These are phyloP conservation scores for Notodonta ziczac DNA, from an alignment of 2,888 invertebrate species.

Conservation along the genomic window DNA sequence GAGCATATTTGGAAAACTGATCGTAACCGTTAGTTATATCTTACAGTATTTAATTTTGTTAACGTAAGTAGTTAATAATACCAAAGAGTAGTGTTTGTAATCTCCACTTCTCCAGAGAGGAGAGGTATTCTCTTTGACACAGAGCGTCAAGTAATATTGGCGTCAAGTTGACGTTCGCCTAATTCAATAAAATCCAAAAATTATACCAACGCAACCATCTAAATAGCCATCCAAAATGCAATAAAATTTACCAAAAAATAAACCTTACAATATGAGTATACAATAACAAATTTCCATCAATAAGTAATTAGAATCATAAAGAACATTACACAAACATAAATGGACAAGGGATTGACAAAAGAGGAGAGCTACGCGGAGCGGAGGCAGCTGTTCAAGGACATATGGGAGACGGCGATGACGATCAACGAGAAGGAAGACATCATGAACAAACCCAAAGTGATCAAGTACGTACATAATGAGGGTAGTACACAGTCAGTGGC, in stretches of 20 bases:
- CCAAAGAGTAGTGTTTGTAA: no score
- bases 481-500: no score
- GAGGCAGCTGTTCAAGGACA: conserved; percentile 67
- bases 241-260: neutral
- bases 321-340: conserved; percentile 10
- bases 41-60: no score
- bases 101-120: no score
- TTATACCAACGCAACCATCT: neutral
- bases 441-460: conserved; percentile 66
- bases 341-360: conserved; percentile 48
- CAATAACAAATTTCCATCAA: neutral
- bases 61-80: no score
- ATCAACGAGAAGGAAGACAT: conserved; percentile 59
- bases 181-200: neutral
- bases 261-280: neutral
- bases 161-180: no score
- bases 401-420: conserved; percentile 67
- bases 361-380: conserved; percentile 69
- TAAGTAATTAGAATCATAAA: neutral
- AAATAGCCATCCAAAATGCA: neutral
- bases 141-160: no score
- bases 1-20: no score
- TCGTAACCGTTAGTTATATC: no score
- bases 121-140: no score
- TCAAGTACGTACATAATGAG: conserved; percentile 57